A percentile compares a stretch with the other conserved stretches of the same genome.
These are phyloP conservation scores for Pocillopora damicornis DNA, from an alignment of 64 coral and sea anemone genomes.

Conservation along the genomic window DNA sequence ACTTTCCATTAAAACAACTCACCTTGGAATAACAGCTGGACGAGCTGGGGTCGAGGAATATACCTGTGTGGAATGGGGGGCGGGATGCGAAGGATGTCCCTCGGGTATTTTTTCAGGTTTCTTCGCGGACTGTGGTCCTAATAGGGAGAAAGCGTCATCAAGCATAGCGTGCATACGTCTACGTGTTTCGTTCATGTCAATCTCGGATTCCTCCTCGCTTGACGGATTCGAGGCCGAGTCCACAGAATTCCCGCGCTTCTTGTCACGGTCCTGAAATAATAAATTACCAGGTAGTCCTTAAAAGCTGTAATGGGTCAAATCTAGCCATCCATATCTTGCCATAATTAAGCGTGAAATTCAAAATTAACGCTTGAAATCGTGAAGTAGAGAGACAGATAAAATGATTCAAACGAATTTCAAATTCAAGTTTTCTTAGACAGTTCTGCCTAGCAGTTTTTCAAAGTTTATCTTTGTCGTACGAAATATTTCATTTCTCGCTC, in stretches of 20 bases:
- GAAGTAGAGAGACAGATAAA: no score
- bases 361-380: no score
- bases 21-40: slow-evolving; percentile 22
- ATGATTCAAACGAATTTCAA: neutral
- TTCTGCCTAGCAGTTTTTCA: no score
- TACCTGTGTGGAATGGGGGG: neutral
- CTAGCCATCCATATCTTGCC: no score
- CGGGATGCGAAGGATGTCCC: slow-evolving; percentile 6
- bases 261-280: slow-evolving; percentile 14
- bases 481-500: no score
- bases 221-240: slow-evolving; percentile 33
- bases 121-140: slow-evolving; percentile 56
- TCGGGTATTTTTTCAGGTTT: slow-evolving; percentile 35
- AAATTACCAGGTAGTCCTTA: neutral
- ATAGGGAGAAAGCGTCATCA: slow-evolving; percentile 82
- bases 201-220: slow-evolving; percentile 68
- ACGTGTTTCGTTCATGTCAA: slow-evolving; percentile 91
- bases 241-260: neutral
- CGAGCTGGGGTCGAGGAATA: neutral
- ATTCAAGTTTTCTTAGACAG: no score
- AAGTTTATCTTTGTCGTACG: no score
- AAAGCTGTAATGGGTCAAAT: no score
- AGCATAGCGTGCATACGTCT: slow-evolving; percentile 81
- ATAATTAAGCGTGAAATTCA: no score
- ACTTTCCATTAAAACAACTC: neutral